Evolutionary conservation across 2,888 invertebrate species (phyloP), one percentile per base, ranked within the genome.

Genomic region (Spodoptera picta): DNA sequence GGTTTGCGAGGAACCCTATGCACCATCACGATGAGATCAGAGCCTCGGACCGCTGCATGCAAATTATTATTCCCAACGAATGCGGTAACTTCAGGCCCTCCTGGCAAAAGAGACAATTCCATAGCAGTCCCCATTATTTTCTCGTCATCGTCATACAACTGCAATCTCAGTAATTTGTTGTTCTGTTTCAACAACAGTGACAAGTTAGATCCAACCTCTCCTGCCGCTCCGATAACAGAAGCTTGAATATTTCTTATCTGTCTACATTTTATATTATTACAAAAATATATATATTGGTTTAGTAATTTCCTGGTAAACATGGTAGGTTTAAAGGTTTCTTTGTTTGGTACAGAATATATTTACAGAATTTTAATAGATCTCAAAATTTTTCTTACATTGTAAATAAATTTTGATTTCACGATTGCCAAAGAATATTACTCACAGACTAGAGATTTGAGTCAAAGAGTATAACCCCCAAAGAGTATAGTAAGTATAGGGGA

Each of bases 151-250:
- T 92, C 92, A 64, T 89, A 88, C 45, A 92, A 67, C 10, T 87
- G 77, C 3, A 92, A 63, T 52, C 69, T 83, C 14, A 77, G 77
- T 31, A 92, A 80, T 70, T 88, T 87, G n/a, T 55, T 55, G 57
- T 88, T 91, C 27, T 84, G 84, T 68, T 88, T 91, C 19, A 91
- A 66, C 31, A 91, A 76, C 56, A 91, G 56, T 0, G 90, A 83
- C 48, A 91, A 76, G 61, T 89, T 88, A 45, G 85, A 82, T 9
- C 91, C 92, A 0, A 91, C 79, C 14, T 86, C 84, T 69, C 79
- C 86, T 31, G 82, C 87, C 9, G 90, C 90, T 6, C 91, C 92
- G n/a, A 91, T 74, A 2, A 91, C 74, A 5, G 90, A 86, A 7
- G 91, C 79, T 75, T 90, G 90, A n/a, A 91, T 69, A 73, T 84